These are phyloP conservation scores for Achlya flavicornis DNA, from an alignment of 2,888 invertebrate genomes.

Conservation along the genomic window DNA sequence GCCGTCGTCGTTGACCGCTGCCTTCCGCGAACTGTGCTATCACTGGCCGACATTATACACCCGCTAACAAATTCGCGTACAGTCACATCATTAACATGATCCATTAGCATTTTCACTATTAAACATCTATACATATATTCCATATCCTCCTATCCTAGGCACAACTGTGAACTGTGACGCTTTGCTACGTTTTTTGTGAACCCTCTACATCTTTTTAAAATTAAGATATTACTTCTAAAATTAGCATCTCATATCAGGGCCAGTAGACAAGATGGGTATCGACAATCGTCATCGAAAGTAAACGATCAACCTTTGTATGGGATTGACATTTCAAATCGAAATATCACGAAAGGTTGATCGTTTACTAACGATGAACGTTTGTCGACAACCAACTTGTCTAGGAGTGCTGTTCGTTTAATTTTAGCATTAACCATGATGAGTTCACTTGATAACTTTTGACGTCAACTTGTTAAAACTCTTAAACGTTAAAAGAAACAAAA, in stretches of 20 bases:
- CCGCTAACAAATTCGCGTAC: constrained; percentile 46
- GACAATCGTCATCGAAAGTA: no score
- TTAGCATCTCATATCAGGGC: background rate
- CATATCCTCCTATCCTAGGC: background rate
- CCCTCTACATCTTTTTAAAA: background rate
- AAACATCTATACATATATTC: background rate
- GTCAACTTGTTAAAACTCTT: background rate
- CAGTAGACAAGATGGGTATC: no score
- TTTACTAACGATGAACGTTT: no score
- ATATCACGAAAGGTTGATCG: no score
- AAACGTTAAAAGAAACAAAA: no score
- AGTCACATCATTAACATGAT: constrained; percentile 26
- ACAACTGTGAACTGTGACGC: background rate
- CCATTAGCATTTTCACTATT: constrained; percentile 32
- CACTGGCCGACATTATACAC: constrained; percentile 61
- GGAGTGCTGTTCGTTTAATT: background rate
- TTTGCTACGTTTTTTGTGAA: background rate
- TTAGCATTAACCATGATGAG: background rate
- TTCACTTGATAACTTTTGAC: background rate
- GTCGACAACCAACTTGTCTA: no score
- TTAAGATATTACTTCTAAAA: background rate
- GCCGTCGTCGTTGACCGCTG: constrained; percentile 59
- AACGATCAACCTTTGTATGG: no score
- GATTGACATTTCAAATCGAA: no score
- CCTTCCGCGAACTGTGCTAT: constrained; percentile 74